A percentile compares a stretch with the other conserved stretches of the same genome.
These are phyloP conservation scores for Alfaro cultratus DNA, from an alignment of 2,797 vertebrate genomes.

Conservation along the genomic window DNA sequence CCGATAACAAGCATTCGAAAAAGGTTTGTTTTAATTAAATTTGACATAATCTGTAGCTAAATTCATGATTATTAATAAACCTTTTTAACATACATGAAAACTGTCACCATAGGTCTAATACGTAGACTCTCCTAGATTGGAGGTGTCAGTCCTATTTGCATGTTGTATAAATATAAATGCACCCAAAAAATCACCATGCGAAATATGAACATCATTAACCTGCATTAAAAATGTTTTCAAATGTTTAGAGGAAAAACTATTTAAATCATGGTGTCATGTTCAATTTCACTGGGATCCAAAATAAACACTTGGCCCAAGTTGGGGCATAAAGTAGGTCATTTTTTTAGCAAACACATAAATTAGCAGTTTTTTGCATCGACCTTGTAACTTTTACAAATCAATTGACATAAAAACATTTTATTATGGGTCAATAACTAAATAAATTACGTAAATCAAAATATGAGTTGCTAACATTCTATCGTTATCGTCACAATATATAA, in stretches of 20 bases:
- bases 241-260: not conserved
- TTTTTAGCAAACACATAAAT: not conserved
- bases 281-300: not conserved
- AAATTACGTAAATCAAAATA: not conserved
- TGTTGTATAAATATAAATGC: not conserved
- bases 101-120: not conserved
- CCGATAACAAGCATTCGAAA: not conserved
- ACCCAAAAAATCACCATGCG: not conserved
- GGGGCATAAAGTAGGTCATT: not conserved
- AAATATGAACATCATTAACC: no score
- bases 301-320: not conserved
- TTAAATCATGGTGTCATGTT: not conserved
- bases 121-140: not conserved
- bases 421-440: not conserved
- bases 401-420: not conserved
- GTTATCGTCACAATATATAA: not conserved
- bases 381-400: not conserved
- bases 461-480: not conserved
- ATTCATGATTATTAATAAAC: not conserved
- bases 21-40: not conserved
- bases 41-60: not conserved
- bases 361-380: not conserved
- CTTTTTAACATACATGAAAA: not conserved
- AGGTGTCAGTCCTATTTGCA: not conserved
- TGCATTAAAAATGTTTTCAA: no score